These are phyloP conservation scores for Mesorhabditis spiculigera DNA, from an alignment of 2,888 invertebrate genomes.

Conservation along the genomic window DNA sequence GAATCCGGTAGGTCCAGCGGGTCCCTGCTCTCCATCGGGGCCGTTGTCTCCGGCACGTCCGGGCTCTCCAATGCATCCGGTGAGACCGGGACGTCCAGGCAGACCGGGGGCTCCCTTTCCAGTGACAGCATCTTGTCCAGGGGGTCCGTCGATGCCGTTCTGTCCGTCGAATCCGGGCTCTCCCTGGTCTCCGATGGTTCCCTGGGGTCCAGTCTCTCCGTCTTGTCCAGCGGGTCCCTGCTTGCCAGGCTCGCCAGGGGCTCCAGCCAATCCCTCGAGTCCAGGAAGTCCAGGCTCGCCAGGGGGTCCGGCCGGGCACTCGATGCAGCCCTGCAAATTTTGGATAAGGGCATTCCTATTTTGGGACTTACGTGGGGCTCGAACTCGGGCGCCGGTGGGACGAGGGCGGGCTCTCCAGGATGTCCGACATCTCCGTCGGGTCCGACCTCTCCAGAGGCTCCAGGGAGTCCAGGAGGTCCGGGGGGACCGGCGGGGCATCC, in stretches of 20 bases:
- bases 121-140: constrained; percentile 17
- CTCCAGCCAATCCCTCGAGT: constrained; percentile 11
- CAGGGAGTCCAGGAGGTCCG: constrained; percentile 42
- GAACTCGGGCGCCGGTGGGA: constrained; percentile 7
- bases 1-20: constrained; percentile 35
- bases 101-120: constrained; percentile 18
- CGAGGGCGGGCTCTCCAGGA: constrained; percentile 18
- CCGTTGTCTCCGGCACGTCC: constrained; percentile 36
- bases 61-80: constrained; percentile 33
- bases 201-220: constrained; percentile 43
- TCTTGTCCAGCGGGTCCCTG: constrained; percentile 42
- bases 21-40: constrained; percentile 35
- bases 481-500: constrained; percentile 44
- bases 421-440: constrained; percentile 31
- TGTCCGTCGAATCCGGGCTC: constrained; percentile 34
- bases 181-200: constrained; percentile 40
- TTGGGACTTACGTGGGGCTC: constrained; percentile 8
- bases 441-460: constrained; percentile 31
- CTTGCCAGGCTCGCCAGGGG: constrained; percentile 23
- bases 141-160: constrained; percentile 18
- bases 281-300: constrained; percentile 7
- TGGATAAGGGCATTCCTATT: constrained; percentile 11
- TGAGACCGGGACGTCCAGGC: constrained; percentile 30
- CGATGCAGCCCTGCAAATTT: constrained; percentile 9
- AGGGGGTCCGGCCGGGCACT: constrained; percentile 9